Conservation (phyloP, 2,797 vertebrate species). For the Spondyliosoma cantharus region DNA sequence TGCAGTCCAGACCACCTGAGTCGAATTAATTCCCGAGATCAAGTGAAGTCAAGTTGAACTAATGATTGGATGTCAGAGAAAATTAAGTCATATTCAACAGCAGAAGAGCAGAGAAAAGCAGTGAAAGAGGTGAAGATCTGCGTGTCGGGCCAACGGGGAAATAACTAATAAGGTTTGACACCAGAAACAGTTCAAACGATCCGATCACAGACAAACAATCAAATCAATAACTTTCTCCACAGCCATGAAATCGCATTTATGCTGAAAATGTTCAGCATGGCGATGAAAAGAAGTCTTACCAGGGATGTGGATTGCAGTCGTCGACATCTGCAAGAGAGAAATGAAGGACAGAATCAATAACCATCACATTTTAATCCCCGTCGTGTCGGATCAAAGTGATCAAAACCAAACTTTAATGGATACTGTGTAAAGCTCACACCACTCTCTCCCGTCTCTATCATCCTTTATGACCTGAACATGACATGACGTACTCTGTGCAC, state of each 20-base stretch:
- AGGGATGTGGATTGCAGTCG: constrained; percentile 95
- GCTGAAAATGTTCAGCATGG: background rate
- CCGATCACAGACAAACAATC: background rate
- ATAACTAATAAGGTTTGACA: background rate
- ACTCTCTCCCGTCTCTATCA: background rate
- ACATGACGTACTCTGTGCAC: constrained; percentile 88
- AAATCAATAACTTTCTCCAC: background rate
- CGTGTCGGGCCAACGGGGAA: background rate
- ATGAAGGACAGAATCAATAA: background rate
- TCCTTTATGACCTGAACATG: background rate
- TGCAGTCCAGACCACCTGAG: constrained; percentile 9
- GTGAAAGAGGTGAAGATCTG: background rate
- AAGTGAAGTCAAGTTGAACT: background rate
- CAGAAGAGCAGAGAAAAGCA: background rate
- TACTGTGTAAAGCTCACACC: background rate
- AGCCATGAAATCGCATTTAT: too few species aligned
- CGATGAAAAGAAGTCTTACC: constrained; percentile 83
- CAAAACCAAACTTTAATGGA: background rate
- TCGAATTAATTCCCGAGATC: background rate
- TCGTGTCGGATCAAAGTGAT: background rate
- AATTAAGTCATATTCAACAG: too few species aligned
- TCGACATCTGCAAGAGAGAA: constrained; percentile 87
- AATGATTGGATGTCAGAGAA: background rate
- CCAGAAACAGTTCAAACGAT: too few species aligned
- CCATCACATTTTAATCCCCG: background rate